Base-by-base conservation (phyloP, 64 coral and sea anemone genomes). In the Montipora capricornis region DNA sequence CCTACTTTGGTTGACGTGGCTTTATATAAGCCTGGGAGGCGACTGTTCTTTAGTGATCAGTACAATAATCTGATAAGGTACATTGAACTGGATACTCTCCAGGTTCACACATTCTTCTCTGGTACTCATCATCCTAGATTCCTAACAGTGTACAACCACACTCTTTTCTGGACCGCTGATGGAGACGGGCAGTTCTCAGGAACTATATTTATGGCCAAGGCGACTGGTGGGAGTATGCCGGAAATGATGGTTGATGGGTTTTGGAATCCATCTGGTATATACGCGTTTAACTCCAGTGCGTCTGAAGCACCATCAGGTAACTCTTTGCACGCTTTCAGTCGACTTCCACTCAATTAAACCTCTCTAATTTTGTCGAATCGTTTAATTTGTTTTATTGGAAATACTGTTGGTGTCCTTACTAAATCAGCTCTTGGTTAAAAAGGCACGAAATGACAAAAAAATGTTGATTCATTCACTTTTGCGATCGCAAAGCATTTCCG, bases 1-100 rank as follows among this genome's bases (percentile, higher is more conserved):
- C 16, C 44, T 3, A 15, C 61, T 3, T 48, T 19, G 9, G 11
- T 84, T 68, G 81, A 84, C 59, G 0, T 84, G 61, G 81, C 44
- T 67, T 11, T 48, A 8, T 59, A 84, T 68, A 84, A 68, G 19
- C 26, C 6, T 4, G 44, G 16, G 13, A 67, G 20, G 13, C 59
- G 61, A n/a, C 44, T 84, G 7, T 68, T 68, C 81, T 68, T 84
- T 47, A 69, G 37, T 20, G 81, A 84, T 62, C 81, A 69, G 60
- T n/a, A 44, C 81, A 69, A 68, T 68, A 16, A 68, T 1, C 59
- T 84, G 37, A 84, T 84, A 44, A 37, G 61, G 7, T 84, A 67
- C 3, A 84, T 84, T 68, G 61, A 84, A 22, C 61, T 84, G 60
- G 10, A 2, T 0, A 84, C 7, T 84, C 2, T 46, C 29, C 29